Conservation (phyloP, 2,797 vertebrate genomes). For the Chelon labrosus region DNA sequence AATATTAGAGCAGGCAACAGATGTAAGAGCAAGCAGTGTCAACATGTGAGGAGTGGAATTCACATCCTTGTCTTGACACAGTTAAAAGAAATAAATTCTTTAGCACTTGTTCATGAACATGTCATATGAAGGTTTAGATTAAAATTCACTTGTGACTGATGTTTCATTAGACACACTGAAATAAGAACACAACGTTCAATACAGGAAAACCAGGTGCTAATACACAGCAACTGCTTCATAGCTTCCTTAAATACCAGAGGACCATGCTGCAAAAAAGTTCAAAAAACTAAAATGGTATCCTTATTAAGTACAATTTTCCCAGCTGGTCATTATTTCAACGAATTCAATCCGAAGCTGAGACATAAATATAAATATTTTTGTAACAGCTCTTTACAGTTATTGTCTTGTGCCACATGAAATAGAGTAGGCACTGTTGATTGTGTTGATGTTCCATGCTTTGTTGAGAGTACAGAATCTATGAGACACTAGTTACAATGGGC, state of each 20-base stretch:
- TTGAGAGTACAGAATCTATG: neutral
- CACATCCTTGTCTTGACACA: neutral
- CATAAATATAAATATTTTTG: conserved; percentile 4
- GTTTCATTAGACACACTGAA: conserved; percentile 5
- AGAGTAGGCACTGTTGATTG: neutral
- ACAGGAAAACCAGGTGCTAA: too few species aligned
- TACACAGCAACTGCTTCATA: too few species aligned
- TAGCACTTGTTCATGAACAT: neutral
- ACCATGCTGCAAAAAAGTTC: too few species aligned
- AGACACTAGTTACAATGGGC: too few species aligned
- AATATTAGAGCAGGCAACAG: conserved; percentile 63
- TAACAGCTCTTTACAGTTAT: neutral
- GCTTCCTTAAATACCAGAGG: too few species aligned
- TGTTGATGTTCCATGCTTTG: neutral
- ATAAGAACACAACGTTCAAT: too few species aligned
- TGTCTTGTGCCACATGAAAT: neutral
- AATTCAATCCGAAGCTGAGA: neutral
- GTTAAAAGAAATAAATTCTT: conserved; percentile 8
- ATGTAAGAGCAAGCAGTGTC: conserved; percentile 37
- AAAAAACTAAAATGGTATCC: too few species aligned
- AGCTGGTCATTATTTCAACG: neutral
- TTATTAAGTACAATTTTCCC: too few species aligned
- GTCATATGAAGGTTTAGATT: neutral
- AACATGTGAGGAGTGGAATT: conserved; percentile 26
- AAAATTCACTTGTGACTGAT: neutral